Base-by-base conservation (phyloP, 2,888 invertebrate species). In the Drosophila colorata region DNA sequence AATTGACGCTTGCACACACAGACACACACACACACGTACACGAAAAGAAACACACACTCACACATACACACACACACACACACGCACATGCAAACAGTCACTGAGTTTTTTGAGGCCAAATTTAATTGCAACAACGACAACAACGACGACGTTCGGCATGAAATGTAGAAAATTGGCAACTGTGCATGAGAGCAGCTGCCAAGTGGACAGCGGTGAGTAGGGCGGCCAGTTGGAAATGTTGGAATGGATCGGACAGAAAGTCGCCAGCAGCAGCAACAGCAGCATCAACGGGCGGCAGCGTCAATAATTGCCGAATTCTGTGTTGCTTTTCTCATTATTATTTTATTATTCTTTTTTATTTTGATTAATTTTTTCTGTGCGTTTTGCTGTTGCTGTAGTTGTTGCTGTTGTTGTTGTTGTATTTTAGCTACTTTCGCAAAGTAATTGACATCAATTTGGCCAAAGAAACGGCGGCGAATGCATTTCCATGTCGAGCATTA, bases 91-190 rank as follows among this genome's bases (percentile, higher is more conserved):
- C 53, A 57, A 44, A 57, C 64, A 70, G 59, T 55, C 55, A 46
- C 53, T 55, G 46, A 40, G 49, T 65, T 70, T 74, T 82, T 87
- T 82, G 88, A 82, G 82, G 82, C 82, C 82, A 82, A 87, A 82
- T 87, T 82, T 82, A 82, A 82, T 82, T 85, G 82, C 82, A 74
- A 80, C 70, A 78, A 69, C 80, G 59, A 58, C 63, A 38, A 60
- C 74, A 57, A 67, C 75, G 53, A 59, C 63, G 33, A 59, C 59
- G 70, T 57, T 63, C 64, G 69, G 65, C 69, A 65, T 75, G 87
- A 80, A 72, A 69, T 79, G 69, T 75, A 68, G 74, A 69, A 78
- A 80, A 80, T 81, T 84, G 86, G 78, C 68, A 74, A 66, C 69
- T 69, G 75, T 61, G 69, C 68, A 56, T 56, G 68, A 59, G 64